A percentile compares a stretch with the other conserved stretches of the same genome.
phyloP scores from a whole-genome alignment of 2,888 invertebrate genomes.

The Xanthia togata region DNA sequence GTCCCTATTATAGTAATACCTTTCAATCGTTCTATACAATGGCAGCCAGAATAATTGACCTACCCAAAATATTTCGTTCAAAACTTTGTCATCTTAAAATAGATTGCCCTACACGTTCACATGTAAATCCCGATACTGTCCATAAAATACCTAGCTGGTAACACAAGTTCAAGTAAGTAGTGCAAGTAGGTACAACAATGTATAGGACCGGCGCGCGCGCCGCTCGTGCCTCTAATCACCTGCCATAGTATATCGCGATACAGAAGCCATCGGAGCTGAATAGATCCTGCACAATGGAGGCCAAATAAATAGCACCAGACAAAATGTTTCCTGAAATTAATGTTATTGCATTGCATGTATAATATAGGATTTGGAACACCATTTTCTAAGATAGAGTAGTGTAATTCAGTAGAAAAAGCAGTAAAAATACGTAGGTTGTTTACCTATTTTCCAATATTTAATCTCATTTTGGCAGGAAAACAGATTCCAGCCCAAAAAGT shows the following conservation, averaged over 20 bases:
- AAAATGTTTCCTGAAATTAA: constrained; percentile 37
- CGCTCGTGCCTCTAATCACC: constrained; percentile 75
- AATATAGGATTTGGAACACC: background rate
- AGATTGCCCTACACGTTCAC: background rate
- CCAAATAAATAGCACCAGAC: constrained; percentile 39
- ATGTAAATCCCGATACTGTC: constrained; percentile 14
- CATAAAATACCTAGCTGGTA: constrained; percentile 28
- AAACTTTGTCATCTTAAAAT: no score
- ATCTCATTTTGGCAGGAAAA: background rate
- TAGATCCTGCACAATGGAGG: constrained; percentile 66
- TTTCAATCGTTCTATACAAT: no score
- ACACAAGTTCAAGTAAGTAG: constrained; percentile 18
- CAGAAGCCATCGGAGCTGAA: constrained; percentile 75
- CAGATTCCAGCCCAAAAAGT: background rate
- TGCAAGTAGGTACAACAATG: constrained; percentile 61
- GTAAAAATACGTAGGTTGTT: background rate
- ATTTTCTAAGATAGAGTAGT: background rate
- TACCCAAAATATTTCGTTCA: no score
- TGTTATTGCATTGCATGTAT: constrained; percentile 27
- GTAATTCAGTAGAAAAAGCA: background rate
- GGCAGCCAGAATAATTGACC: no score
- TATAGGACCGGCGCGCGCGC: constrained; percentile 69
- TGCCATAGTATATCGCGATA: constrained; percentile 75
- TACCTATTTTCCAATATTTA: no score
- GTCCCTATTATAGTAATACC: background rate